Base-by-base conservation (phyloP, 2,888 invertebrate species). In the Drosophila subsilvestris region DNA sequence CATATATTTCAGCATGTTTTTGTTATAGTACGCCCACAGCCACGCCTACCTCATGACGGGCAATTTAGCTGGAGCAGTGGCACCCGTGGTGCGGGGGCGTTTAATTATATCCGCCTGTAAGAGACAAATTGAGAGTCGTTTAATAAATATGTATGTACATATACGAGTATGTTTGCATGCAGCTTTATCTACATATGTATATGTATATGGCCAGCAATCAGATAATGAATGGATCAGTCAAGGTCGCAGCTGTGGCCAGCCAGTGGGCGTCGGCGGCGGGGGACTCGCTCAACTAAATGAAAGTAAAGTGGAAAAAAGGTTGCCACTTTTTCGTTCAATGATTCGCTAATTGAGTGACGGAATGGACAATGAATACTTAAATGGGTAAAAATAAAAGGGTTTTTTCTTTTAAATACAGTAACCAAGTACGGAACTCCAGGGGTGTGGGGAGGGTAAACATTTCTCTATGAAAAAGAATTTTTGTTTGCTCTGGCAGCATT, bases 1-100 rank as follows among this genome's bases (percentile, higher is more conserved):
- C 32, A 32, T 37, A 37, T 32, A 37, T 62, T n/a, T 44, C 25
- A 17, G 5, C 3, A 3, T 48, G 9, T 57, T 47, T 10, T 10
- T 18, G 43, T 10, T 55, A 14, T 10, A 47, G 44, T 32, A 42
- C 50, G 27, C 54, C 58, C 63, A 66, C 68, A 51, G 75, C 69
- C 66, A 72, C 63, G 58, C 76, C 77, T 70, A 22, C 22, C 49
- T 14, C 20, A 20, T 22, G 22, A 61, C 59, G 61, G 69, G 75
- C 78, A 72, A 66, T 59, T 22, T 4, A 3, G 4, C 22, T 20
- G 4, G n/a, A n/a, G 22, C 22, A 4, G 22, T 3, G 22, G 22
- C 22, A 20, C 20, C 1, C 20, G 20, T 27, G n/a, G 17, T 3
- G 44, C 20, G 44, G n/a, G 17, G 4, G 44, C 20, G 22, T 10